Evolutionary conservation across 2,888 invertebrate species (phyloP).

Genomic region (Amaurobius ferox): DNA sequence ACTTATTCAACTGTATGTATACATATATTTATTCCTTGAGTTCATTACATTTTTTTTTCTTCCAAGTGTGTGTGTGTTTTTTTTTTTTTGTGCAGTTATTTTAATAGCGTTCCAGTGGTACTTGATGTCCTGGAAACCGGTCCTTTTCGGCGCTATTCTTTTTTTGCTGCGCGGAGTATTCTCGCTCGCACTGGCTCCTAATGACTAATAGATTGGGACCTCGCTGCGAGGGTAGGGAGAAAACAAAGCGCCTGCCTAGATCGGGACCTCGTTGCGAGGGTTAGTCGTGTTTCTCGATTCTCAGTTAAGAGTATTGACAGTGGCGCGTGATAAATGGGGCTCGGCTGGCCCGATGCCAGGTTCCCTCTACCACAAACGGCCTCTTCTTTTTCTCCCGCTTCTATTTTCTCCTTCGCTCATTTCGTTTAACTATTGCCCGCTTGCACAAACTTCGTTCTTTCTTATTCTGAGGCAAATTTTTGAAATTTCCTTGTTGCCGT

Average conservation of each 20-base stretch:
- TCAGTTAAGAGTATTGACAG: slow-evolving; percentile 68
- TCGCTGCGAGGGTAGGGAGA: slow-evolving; percentile 54
- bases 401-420: slow-evolving; percentile 63
- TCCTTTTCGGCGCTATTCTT: no score
- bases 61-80: neutral
- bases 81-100: slow-evolving; percentile 69
- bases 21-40: slow-evolving; percentile 67
- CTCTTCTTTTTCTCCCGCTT: no score
- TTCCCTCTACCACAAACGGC: no score
- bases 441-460: slow-evolving; percentile 65
- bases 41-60: slow-evolving; percentile 64
- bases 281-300: no score
- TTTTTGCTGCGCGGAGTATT: slow-evolving; percentile 27
- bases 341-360: slow-evolving; percentile 65
- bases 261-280: slow-evolving; percentile 65
- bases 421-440: slow-evolving; percentile 63
- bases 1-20: slow-evolving; percentile 68
- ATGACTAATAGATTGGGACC: slow-evolving; percentile 69
- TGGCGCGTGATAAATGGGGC: slow-evolving; percentile 69
- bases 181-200: slow-evolving; percentile 47
- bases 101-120: slow-evolving; percentile 71
- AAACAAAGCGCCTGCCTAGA: slow-evolving; percentile 68
- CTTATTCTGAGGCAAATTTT: slow-evolving; percentile 62
- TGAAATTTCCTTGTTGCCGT: no score
- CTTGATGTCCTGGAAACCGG: slow-evolving; percentile 68